Conservation (phyloP, 2,113 vertebrate genomes). For the Rhinoderma darwinii region DNA sequence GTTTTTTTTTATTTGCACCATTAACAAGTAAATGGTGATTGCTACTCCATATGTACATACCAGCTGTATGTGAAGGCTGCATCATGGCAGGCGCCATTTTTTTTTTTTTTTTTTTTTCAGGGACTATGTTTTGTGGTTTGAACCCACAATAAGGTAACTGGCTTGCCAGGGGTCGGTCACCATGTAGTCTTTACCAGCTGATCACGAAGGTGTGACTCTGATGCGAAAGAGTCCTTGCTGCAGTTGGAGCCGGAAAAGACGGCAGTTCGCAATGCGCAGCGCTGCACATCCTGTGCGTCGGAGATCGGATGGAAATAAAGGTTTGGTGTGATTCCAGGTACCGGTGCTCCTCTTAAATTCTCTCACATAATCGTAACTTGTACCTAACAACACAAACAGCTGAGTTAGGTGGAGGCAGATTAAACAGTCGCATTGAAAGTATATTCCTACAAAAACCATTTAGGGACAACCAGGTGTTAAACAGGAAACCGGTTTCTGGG, state of each 20-base stretch:
- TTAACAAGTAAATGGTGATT: not conserved
- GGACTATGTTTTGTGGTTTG: not conserved
- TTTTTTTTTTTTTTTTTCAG: not conserved
- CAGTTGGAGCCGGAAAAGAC: slow-evolving; percentile 93
- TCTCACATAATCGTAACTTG: slow-evolving; percentile 93
- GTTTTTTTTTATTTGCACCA: not conserved
- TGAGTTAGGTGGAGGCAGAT: not conserved
- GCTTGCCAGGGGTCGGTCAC: not conserved
- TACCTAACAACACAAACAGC: slow-evolving; percentile 72
- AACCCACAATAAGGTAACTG: not conserved
- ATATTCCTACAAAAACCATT: not conserved
- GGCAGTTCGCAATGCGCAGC: slow-evolving; percentile 94
- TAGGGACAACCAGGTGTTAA: not conserved
- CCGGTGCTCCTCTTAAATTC: slow-evolving; percentile 94
- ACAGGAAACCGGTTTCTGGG: too few species aligned
- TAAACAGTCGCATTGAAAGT: too few species aligned
- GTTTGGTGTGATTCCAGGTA: slow-evolving; percentile 92
- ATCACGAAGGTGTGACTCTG: slow-evolving; percentile 78
- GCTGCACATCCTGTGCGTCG: slow-evolving; percentile 88
- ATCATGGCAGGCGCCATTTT: slow-evolving; percentile 6
- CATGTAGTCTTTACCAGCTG: slow-evolving; percentile 59
- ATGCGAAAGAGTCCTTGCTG: slow-evolving; percentile 92
- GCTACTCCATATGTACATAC: slow-evolving; percentile 20
- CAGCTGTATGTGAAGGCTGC: not conserved
- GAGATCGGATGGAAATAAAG: slow-evolving; percentile 86